Evolutionary conservation across 1,140 invertebrate genomes (phyloP).

Genomic region (Sycobia sp.): DNA sequence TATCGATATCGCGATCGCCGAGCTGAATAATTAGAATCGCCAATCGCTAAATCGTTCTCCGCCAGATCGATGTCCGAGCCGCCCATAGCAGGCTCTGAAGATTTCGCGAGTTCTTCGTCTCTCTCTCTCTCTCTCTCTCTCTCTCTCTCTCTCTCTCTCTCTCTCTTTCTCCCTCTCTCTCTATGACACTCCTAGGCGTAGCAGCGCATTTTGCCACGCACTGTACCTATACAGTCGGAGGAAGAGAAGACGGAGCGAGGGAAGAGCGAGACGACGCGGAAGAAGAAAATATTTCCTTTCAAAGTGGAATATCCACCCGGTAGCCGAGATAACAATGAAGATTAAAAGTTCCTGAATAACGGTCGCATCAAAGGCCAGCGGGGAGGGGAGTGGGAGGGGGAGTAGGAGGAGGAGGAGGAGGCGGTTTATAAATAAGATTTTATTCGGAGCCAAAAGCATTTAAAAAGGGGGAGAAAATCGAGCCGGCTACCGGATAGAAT

Average conservation of each 20-base stretch:
- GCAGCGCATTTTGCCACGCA: too few species aligned
- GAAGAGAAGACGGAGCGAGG: background rate
- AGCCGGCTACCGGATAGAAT: conserved; percentile 33
- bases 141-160: too few species aligned
- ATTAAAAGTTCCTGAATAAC: conserved; percentile 29
- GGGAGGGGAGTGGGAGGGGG: too few species aligned
- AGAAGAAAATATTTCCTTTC: background rate
- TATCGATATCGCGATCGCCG: background rate
- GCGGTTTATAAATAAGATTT: conserved; percentile 35
- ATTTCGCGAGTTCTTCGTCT: background rate
- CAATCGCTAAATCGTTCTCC: conserved; percentile 10
- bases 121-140: too few species aligned
- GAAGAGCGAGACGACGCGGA: background rate
- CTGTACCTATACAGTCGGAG: background rate
- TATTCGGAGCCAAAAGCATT: conserved; percentile 26
- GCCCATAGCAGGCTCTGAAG: background rate
- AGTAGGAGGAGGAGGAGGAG: too few species aligned
- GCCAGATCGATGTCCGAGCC: background rate
- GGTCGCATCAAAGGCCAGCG: conserved; percentile 27
- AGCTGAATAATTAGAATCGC: conserved; percentile 16
- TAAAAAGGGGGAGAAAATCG: conserved; percentile 22
- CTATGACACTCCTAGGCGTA: background rate
- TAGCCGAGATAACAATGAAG: conserved; percentile 16
- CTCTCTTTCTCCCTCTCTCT: background rate
- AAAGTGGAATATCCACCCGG: conserved; percentile 14